phyloP scores from a whole-genome alignment of 30 jellyfish, hydroid and myxozoan species.

The Chrysaora quinquecirrha region DNA sequence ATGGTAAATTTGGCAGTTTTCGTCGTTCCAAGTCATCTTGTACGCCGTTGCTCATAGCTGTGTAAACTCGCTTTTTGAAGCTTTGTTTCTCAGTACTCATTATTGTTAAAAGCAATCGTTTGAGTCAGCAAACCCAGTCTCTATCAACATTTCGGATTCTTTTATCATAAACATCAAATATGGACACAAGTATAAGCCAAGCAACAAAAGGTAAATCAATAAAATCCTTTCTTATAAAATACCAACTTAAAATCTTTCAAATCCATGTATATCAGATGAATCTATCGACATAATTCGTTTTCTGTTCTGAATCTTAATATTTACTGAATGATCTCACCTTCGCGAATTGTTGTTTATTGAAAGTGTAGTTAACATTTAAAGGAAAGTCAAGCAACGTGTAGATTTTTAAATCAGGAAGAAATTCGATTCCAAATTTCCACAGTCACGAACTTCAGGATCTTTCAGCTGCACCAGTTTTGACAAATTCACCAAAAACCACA shows the following conservation, averaged over 20 bases:
- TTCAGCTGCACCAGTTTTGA: too few species aligned
- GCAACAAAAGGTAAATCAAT: not conserved
- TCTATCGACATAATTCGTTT: not conserved
- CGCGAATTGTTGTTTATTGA: not conserved
- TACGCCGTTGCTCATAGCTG: constrained; percentile 60
- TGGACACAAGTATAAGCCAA: not conserved
- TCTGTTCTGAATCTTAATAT: not conserved
- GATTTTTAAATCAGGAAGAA: too few species aligned
- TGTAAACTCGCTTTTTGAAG: constrained; percentile 34
- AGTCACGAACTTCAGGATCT: too few species aligned
- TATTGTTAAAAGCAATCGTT: constrained; percentile 46
- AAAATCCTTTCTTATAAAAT: not conserved
- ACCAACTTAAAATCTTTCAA: not conserved
- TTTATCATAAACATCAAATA: not conserved
- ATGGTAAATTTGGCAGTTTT: constrained; percentile 63
- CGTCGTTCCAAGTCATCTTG: constrained; percentile 37
- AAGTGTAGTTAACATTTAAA: not conserved
- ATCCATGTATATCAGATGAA: not conserved
- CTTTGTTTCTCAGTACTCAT: constrained; percentile 58
- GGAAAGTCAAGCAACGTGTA: too few species aligned
- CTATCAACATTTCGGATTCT: not conserved
- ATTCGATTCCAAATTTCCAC: too few species aligned
- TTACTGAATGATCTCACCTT: not conserved
- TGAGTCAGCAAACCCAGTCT: not conserved
- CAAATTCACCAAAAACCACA: too few species aligned